Evolutionary conservation across 2,888 invertebrate species (phyloP).

Genomic region (Diachrysia chrysitis): DNA sequence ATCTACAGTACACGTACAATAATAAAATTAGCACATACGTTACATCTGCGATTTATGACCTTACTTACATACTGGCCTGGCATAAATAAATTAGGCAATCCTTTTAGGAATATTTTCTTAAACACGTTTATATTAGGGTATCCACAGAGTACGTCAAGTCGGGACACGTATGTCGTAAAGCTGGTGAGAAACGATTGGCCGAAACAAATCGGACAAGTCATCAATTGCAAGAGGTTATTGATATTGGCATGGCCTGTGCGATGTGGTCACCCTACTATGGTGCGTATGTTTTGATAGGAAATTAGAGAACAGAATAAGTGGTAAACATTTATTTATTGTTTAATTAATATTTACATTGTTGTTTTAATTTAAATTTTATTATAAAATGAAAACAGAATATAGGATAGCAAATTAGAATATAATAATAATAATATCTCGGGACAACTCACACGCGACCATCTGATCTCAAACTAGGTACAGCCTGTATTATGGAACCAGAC

Average conservation of each 20-base stretch:
- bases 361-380: no score
- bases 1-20: no score
- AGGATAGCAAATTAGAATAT: no score
- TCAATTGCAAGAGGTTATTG: constrained; percentile 87
- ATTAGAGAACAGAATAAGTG: not conserved
- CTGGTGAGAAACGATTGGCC: constrained; percentile 81
- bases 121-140: constrained; percentile 51
- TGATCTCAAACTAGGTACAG: no score
- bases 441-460: no score
- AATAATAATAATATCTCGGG: no score
- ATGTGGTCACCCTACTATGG: constrained; percentile 53
- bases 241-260: constrained; percentile 73
- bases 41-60: not conserved
- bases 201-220: constrained; percentile 85
- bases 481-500: no score
- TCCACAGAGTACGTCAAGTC: constrained; percentile 65
- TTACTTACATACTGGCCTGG: not conserved
- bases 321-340: not conserved
- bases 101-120: constrained; percentile 11
- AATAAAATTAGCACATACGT: not conserved
- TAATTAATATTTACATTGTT: not conserved
- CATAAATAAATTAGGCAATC: not conserved
- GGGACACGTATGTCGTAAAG: constrained; percentile 80
- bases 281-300: constrained; percentile 9
- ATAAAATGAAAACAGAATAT: no score